A percentile compares a stretch with the other conserved stretches of the same genome.
Conservation (phyloP, 2,113 vertebrate genomes). For the Aix galericulata region DNA sequence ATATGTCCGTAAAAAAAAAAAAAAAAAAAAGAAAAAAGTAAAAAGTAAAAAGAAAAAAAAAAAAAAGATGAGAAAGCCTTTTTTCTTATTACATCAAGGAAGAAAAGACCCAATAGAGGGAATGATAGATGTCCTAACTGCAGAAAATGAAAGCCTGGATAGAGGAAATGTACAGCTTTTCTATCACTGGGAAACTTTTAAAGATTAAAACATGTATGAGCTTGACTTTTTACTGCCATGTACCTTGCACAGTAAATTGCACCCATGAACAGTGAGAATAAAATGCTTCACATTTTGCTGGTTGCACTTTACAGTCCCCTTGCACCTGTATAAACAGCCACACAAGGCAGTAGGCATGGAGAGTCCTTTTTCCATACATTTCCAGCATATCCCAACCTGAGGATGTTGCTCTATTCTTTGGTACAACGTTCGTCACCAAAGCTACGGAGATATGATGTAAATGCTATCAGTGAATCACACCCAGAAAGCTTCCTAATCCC, state of each 20-base stretch:
- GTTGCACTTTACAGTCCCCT: background rate
- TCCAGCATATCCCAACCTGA: background rate
- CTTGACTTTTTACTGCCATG: slow-evolving; percentile 10
- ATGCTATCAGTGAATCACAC: background rate
- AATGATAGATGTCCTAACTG: slow-evolving; percentile 5
- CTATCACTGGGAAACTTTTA: slow-evolving; percentile 1
- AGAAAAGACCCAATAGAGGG: slow-evolving; percentile 6
- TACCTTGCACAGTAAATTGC: background rate
- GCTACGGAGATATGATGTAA: slow-evolving; percentile 4
- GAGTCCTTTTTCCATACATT: slow-evolving; percentile 32
- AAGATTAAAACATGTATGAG: slow-evolving; percentile 14
- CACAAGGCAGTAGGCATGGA: background rate
- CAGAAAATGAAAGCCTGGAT: background rate
- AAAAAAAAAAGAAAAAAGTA: background rate
- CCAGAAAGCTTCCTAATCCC: slow-evolving; percentile 56
- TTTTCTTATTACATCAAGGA: slow-evolving; percentile 16
- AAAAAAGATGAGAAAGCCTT: background rate
- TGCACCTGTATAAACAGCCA: background rate
- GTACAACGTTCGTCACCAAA: slow-evolving; percentile 24
- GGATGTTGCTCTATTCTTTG: slow-evolving; percentile 17
- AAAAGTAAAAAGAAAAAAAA: background rate
- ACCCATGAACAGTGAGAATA: background rate
- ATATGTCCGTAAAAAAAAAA: background rate
- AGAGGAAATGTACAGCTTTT: background rate
- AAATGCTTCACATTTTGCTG: background rate